Conservation (phyloP, 23 tunicate species). For the Diplosoma virens region DNA sequence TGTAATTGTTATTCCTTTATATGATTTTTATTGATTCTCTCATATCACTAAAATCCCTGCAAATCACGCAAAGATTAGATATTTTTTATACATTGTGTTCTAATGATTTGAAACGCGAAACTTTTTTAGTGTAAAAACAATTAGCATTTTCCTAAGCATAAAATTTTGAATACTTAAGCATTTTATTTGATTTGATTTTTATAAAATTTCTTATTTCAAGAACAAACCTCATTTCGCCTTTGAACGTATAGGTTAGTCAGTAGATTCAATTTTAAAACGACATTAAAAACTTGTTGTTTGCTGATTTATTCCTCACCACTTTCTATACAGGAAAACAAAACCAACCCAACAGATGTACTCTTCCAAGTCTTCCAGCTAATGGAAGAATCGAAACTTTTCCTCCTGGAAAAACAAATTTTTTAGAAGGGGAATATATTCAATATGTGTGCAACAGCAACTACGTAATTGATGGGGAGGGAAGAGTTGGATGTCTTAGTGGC, state of each 20-base stretch:
- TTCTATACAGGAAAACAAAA: too few species aligned
- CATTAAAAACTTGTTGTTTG: not conserved
- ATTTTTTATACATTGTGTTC: too few species aligned
- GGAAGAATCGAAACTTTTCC: not conserved
- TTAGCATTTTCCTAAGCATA: too few species aligned
- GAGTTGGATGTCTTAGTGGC: conserved; percentile 18
- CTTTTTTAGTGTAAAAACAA: too few species aligned
- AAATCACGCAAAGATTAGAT: too few species aligned
- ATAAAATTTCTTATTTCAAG: too few species aligned
- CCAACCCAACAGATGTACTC: too few species aligned
- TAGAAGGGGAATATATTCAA: conserved; percentile 16
- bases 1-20: not conserved
- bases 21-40: not conserved
- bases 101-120: too few species aligned
- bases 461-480: conserved; percentile 18
- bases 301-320: too few species aligned
- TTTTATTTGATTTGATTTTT: too few species aligned
- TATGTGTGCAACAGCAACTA: not conserved
- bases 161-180: too few species aligned
- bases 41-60: not conserved
- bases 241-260: not conserved
- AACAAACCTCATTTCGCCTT: not conserved
- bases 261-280: not conserved
- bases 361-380: not conserved
- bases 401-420: not conserved